A percentile compares a stretch with the other conserved stretches of the same genome.
Conservation (phyloP, 1,140 invertebrate genomes). For the Dreissena rostriformis region DNA sequence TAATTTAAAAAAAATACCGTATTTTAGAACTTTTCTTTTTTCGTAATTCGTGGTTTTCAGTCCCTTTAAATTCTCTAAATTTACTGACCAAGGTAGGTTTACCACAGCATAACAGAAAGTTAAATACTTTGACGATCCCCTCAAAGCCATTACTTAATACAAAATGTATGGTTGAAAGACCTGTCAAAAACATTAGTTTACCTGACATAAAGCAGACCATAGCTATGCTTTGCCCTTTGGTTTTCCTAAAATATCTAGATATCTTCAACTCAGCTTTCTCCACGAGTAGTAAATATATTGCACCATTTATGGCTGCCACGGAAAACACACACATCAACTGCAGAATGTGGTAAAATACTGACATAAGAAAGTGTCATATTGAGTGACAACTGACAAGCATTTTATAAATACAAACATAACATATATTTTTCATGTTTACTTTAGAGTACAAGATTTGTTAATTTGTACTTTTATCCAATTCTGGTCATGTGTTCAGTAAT, state of each 20-base stretch:
- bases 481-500: too few species aligned
- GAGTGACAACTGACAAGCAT: too few species aligned
- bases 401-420: too few species aligned
- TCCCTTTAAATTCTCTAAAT: neutral
- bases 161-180: too few species aligned
- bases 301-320: conserved; percentile 20
- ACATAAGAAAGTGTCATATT: neutral
- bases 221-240: conserved; percentile 31
- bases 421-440: too few species aligned
- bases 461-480: too few species aligned
- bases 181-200: conserved; percentile 3
- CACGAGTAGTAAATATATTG: conserved; percentile 30
- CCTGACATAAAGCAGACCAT: conserved; percentile 45
- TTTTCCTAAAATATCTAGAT: conserved; percentile 34
- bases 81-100: neutral
- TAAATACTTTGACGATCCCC: neutral
- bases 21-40: too few species aligned
- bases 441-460: too few species aligned
- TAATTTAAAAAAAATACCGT: too few species aligned
- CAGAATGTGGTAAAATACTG: conserved; percentile 43
- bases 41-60: too few species aligned
- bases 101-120: neutral
- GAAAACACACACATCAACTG: conserved; percentile 35
- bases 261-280: conserved; percentile 20
- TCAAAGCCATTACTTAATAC: too few species aligned